A percentile compares a stretch with the other conserved stretches of the same genome.
phyloP scores from a whole-genome alignment of 2,113 vertebrate species.

The Aspiorhynchus laticeps region DNA sequence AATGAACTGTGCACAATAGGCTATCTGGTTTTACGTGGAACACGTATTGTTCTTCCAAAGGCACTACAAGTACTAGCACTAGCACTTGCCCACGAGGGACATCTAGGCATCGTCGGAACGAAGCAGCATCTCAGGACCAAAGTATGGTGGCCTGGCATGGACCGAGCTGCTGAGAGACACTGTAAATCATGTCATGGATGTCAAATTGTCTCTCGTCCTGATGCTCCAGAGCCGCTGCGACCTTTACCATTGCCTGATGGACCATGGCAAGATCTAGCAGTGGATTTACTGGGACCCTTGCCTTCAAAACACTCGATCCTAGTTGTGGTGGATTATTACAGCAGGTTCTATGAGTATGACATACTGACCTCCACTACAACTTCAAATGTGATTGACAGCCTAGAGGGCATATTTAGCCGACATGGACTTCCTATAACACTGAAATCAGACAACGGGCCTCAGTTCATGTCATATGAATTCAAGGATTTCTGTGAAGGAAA shows the following conservation, averaged over 20 bases:
- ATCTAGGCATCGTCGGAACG: constrained; percentile 45
- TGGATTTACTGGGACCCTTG: constrained; percentile 41
- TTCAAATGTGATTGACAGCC: constrained; percentile 38
- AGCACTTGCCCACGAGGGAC: constrained; percentile 38
- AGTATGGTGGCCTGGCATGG: constrained; percentile 42
- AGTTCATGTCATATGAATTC: constrained; percentile 35
- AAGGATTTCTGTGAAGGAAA: constrained; percentile 18
- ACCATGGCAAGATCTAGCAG: constrained; percentile 40
- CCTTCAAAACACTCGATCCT: constrained; percentile 41
- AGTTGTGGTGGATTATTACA: constrained; percentile 50
- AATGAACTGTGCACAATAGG: constrained; percentile 39
- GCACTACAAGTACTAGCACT: constrained; percentile 9
- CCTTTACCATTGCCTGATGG: not conserved
- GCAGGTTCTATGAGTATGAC: constrained; percentile 47
- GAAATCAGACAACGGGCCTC: constrained; percentile 39
- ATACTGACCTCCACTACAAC: constrained; percentile 42
- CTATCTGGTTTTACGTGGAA: constrained; percentile 23
- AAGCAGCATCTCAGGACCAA: constrained; percentile 51
- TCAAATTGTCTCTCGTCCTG: constrained; percentile 29
- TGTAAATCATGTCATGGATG: constrained; percentile 40
- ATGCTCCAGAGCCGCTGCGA: constrained; percentile 32
- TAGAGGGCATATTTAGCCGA: constrained; percentile 40
- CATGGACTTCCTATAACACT: constrained; percentile 40
- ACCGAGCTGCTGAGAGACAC: not conserved
- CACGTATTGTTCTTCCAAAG: constrained; percentile 39